These are phyloP conservation scores for Cryptophagus acutangulus DNA, from an alignment of 2,888 invertebrate genomes.

Conservation along the genomic window DNA sequence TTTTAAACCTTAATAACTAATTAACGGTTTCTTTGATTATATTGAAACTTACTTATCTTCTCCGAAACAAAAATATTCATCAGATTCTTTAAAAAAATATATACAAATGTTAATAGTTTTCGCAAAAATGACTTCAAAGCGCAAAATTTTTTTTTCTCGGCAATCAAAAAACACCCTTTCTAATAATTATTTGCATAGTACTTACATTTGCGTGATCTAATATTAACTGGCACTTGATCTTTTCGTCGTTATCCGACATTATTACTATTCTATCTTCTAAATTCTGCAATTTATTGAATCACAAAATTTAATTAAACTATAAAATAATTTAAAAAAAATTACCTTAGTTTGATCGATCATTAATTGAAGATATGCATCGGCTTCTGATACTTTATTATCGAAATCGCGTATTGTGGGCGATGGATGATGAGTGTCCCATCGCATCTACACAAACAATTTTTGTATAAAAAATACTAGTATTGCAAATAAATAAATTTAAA, in stretches of 20 bases:
- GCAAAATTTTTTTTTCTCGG: neutral
- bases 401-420: conserved; percentile 64
- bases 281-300: conserved; percentile 54
- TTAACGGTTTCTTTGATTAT: no score
- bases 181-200: no score
- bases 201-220: conserved; percentile 74
- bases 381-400: conserved; percentile 87
- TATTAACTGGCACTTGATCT: conserved; percentile 63
- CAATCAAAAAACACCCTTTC: neutral
- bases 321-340: conserved; percentile 37
- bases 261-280: conserved; percentile 62
- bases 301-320: conserved; percentile 4
- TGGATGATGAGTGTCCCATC: conserved; percentile 55
- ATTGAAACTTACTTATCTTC: no score
- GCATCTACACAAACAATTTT: conserved; percentile 47
- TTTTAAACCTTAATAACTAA: no score
- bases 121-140: no score
- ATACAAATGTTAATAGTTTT: no score
- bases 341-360: conserved; percentile 90
- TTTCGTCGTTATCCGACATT: conserved; percentile 59
- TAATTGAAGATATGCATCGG: conserved; percentile 92
- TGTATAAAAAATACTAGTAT: no score
- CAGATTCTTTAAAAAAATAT: neutral
- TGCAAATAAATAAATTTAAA: no score
- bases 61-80: conserved; percentile 1